Base-by-base conservation (phyloP, 1,140 invertebrate species). In the Aplysia californica region DNA sequence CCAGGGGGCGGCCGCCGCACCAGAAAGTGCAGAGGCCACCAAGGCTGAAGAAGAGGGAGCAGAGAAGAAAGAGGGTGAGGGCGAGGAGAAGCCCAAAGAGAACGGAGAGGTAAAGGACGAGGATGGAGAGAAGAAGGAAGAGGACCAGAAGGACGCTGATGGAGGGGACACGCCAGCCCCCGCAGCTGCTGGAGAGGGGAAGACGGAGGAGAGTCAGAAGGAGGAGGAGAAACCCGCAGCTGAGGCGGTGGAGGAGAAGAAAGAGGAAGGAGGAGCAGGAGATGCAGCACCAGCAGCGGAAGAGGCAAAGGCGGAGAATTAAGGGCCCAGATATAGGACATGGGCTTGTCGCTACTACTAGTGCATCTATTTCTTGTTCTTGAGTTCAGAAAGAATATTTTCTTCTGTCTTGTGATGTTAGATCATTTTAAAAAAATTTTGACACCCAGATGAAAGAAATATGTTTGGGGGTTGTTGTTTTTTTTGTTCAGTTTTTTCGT, bases 11-110 rank as follows among this genome's bases (percentile, higher is more conserved):
- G 61, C 29, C 3, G 72, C 72, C 3, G 67, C 67, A 41, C 2
- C 70, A 41, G 59, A 38, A 21, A 61, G 66, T 44, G 61, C 26
- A 6, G 58, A 20, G 29, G 29, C 10, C 58, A 61, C 6, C 6
- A 23, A 31, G 58, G 74, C 79, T 21, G 79, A 79, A 70, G 81
- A 71, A 66, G 82, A 80, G 21, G 84, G 83, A 70, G 79, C 1
- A n/a, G 26, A 33, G 18, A 56, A 66, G 21, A 55, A 72, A 23
- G 59, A 77, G 44, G 36, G 44, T 1, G 79, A 55, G n/a, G 71
- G 64, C 29, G 65, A 72, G 15, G 68, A 69, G 6, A 75, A 83
- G 38, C 80, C 79, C 39, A 66, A 68, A 44, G 79, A 78, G 38
- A 78, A 85, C 64, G 67, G 69, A 23, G 80, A 78, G 41, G 77